Evolutionary conservation across 2,888 invertebrate species (phyloP).

Genomic region (Epinotia brunnichana): DNA sequence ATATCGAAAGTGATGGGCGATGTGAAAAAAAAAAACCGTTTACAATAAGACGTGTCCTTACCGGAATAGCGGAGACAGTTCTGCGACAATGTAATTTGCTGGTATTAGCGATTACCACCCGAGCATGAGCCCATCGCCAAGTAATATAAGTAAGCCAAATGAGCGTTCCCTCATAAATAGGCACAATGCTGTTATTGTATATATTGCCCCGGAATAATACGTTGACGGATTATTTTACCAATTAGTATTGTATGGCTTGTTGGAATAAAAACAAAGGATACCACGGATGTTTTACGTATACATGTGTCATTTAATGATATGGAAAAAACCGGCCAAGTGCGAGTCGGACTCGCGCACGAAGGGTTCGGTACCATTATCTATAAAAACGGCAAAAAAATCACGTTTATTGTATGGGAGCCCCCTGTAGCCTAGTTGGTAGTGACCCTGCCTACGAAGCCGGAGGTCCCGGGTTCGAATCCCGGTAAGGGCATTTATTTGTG

Average conservation of each 20-base stretch:
- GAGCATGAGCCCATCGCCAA: conserved; percentile 42
- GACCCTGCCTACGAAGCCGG: too few relatives aligned
- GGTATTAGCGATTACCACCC: conserved; percentile 41
- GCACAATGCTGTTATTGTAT: conserved; percentile 40
- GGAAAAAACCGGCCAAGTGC: too few relatives aligned
- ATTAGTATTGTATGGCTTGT: conserved; percentile 38
- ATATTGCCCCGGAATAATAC: conserved; percentile 33
- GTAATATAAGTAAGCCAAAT: conserved; percentile 44
- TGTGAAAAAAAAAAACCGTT: too few relatives aligned
- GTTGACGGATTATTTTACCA: conserved; percentile 40
- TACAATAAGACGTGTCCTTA: conserved; percentile 26
- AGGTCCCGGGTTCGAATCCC: too few relatives aligned
- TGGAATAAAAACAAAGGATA: conserved; percentile 19
- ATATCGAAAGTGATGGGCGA: too few relatives aligned
- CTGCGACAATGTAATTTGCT: conserved; percentile 40
- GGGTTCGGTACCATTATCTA: too few relatives aligned
- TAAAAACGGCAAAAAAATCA: too few relatives aligned
- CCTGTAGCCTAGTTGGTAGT: too few relatives aligned
- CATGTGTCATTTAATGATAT: neutral
- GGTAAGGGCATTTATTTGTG: too few relatives aligned
- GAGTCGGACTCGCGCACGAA: too few relatives aligned
- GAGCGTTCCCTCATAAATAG: conserved; percentile 39
- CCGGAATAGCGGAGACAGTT: conserved; percentile 20
- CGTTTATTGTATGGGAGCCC: too few relatives aligned
- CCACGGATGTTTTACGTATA: too few relatives aligned